phyloP scores from a whole-genome alignment of 2,888 invertebrate species.

The Cylloceria caligata region DNA sequence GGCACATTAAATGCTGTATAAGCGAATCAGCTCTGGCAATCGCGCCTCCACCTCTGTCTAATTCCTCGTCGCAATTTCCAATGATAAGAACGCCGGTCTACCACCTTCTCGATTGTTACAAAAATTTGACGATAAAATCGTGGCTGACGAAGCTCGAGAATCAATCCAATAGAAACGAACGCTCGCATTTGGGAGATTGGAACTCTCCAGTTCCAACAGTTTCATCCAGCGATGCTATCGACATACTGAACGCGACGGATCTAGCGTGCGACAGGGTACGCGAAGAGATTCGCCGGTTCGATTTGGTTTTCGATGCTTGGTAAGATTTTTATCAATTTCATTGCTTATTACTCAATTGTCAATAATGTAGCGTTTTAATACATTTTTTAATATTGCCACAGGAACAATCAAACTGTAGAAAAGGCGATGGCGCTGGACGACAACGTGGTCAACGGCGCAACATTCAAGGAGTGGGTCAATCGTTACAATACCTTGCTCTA shows the following conservation, averaged over 20 bases:
- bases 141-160: constrained; percentile 59
- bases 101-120: constrained; percentile 78
- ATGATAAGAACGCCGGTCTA: constrained; percentile 78
- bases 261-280: constrained; percentile 68
- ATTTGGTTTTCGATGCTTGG: constrained; percentile 75
- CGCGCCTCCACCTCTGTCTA: constrained; percentile 61
- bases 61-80: constrained; percentile 73
- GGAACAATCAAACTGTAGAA: constrained; percentile 77
- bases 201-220: constrained; percentile 55
- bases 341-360: not conserved
- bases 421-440: constrained; percentile 75
- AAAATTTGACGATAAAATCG: constrained; percentile 66
- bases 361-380: not conserved
- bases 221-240: constrained; percentile 68
- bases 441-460: constrained; percentile 75
- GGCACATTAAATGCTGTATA: constrained; percentile 75
- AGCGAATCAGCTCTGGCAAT: constrained; percentile 70
- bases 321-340: constrained; percentile 45
- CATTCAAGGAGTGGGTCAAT: constrained; percentile 79
- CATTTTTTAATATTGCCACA: constrained; percentile 65
- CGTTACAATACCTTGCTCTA: constrained; percentile 77
- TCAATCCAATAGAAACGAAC: constrained; percentile 63
- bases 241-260: constrained; percentile 74
- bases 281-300: constrained; percentile 74
- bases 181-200: constrained; percentile 48